Percentiles rank a stretch among this genome's conserved stretches.
Conservation (phyloP, 2,113 vertebrate species). For the Charina bottae region DNA sequence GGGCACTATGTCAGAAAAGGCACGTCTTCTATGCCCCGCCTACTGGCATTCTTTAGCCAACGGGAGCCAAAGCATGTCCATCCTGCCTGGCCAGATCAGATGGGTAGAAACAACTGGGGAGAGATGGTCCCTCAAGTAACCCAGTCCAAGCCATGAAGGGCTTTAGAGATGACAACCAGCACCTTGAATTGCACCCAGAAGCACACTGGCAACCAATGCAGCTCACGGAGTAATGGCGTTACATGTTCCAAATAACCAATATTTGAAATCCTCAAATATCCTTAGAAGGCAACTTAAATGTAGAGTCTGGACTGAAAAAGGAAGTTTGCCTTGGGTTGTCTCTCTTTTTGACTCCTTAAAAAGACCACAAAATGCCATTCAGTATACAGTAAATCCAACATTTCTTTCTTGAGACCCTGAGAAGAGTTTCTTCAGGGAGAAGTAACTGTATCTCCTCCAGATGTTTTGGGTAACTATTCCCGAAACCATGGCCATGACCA, state of each 20-base stretch:
- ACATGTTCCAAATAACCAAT: not conserved
- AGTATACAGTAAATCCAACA: not conserved
- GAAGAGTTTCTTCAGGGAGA: not conserved
- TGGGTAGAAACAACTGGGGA: not conserved
- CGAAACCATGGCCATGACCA: not conserved
- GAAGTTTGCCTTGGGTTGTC: conserved; percentile 1
- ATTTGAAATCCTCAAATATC: not conserved
- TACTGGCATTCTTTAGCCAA: not conserved
- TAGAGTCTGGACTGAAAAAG: not conserved
- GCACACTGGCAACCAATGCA: not conserved
- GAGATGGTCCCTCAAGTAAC: not conserved
- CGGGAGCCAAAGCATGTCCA: not conserved
- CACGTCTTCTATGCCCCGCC: not conserved
- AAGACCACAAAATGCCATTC: not conserved
- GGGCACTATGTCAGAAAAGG: not conserved
- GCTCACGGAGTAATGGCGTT: not conserved
- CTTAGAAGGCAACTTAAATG: not conserved
- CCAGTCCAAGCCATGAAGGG: not conserved
- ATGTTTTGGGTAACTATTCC: not conserved
- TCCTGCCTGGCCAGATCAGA: not conserved
- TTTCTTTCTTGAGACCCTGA: not conserved
- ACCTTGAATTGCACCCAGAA: not conserved
- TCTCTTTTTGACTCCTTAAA: conserved; percentile 7
- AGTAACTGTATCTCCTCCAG: not conserved
- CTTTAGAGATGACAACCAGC: not conserved